A percentile compares a stretch with the other conserved stretches of the same genome.
Conservation (phyloP, 2,888 invertebrate genomes). For the Dusona sp. region DNA sequence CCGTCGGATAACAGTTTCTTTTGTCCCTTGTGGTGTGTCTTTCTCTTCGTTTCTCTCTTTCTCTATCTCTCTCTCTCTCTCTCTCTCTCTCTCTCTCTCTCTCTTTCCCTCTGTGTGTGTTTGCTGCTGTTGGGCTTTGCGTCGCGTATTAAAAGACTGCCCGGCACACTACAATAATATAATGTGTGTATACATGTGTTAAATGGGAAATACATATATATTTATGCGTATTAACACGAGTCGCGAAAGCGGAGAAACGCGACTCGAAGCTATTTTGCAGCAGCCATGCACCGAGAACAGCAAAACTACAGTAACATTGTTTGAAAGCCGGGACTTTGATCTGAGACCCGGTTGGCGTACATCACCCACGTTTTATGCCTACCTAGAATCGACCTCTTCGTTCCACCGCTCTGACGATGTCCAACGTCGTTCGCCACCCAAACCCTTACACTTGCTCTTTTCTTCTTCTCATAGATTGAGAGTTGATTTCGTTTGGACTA, state of each 20-base stretch:
- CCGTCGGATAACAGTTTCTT: conserved; percentile 78
- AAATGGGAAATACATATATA: conserved; percentile 7
- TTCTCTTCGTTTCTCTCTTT: conserved; percentile 41
- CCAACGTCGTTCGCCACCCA: conserved; percentile 38
- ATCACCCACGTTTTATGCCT: conserved; percentile 81
- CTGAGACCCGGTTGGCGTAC: conserved; percentile 80
- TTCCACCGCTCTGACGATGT: conserved; percentile 49
- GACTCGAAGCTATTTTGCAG: conserved; percentile 70
- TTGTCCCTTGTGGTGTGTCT: conserved; percentile 70
- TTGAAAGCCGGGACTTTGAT: conserved; percentile 84
- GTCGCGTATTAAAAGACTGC: conserved; percentile 74
- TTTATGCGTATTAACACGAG: conserved; percentile 39
- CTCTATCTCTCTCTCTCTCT: conserved; percentile 45
- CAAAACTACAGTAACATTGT: conserved; percentile 81
- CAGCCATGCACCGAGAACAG: conserved; percentile 52
- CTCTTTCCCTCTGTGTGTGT: neutral
- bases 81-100: neutral
- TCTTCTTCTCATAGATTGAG: neutral
- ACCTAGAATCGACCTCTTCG: conserved; percentile 75
- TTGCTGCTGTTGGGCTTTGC: conserved; percentile 65
- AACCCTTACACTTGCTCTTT: neutral
- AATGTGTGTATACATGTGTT: conserved; percentile 9
- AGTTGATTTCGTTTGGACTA: neutral
- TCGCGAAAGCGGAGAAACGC: conserved; percentile 69
- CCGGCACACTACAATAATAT: conserved; percentile 58